Percentiles rank a stretch among this genome's conserved stretches.
Evolutionary conservation across 2,113 vertebrate genomes (phyloP).

Genomic region (Hipposideros armiger): DNA sequence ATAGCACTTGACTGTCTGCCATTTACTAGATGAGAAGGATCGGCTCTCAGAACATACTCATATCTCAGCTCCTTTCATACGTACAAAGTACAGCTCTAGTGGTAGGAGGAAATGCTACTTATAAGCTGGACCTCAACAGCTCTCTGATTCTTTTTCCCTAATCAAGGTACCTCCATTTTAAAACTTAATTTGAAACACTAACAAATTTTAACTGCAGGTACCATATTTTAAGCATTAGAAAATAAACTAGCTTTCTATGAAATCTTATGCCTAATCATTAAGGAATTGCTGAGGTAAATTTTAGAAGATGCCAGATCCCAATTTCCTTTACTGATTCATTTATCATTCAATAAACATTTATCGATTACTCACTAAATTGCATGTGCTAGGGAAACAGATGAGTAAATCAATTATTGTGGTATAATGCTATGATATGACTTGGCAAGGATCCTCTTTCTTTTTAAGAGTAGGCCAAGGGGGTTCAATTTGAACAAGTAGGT

Average conservation of each 20-base stretch:
- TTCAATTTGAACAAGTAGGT: not conserved
- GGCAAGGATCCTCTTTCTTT: not conserved
- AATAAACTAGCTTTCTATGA: conserved; percentile 30
- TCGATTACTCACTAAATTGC: conserved; percentile 50
- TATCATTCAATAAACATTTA: conserved; percentile 56
- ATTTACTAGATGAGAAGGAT: not conserved
- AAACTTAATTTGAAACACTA: conserved; percentile 58
- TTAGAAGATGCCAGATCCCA: conserved; percentile 20
- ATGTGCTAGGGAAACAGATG: conserved; percentile 35
- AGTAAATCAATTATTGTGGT: conserved; percentile 36
- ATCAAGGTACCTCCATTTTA: conserved; percentile 34
- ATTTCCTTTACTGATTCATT: conserved; percentile 62
- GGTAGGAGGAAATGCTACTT: not conserved
- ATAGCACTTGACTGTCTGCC: not conserved
- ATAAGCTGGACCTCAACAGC: not conserved
- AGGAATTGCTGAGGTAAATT: conserved; percentile 26
- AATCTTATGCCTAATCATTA: conserved; percentile 29
- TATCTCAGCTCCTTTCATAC: not conserved
- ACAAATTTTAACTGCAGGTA: conserved; percentile 53
- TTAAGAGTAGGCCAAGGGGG: not conserved
- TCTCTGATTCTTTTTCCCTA: conserved; percentile 1
- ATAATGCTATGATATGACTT: not conserved
- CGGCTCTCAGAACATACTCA: not conserved
- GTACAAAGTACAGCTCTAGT: not conserved
- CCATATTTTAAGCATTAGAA: conserved; percentile 38